phyloP scores from a whole-genome alignment of 2,888 invertebrate genomes.

The Zygothrica quintamaculata region DNA sequence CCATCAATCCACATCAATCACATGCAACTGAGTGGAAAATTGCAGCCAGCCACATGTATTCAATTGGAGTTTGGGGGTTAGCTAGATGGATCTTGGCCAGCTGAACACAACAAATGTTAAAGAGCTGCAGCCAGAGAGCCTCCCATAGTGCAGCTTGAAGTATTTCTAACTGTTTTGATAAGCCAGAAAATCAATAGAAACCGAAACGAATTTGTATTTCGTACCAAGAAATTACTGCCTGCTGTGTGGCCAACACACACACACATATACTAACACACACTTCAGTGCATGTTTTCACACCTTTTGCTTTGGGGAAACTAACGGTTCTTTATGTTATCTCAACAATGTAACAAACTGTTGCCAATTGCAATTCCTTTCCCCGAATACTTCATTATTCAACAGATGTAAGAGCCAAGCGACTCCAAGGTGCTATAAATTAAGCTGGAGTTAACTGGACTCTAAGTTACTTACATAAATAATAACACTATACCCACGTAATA shows the following conservation, averaged over 20 bases:
- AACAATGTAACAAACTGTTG: conserved; percentile 19
- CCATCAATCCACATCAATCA: conserved; percentile 52
- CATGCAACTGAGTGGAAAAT: conserved; percentile 37
- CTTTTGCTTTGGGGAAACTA: conserved; percentile 11
- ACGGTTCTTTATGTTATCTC: conserved; percentile 15
- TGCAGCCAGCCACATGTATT: conserved; percentile 26
- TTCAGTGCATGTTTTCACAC: conserved; percentile 24
- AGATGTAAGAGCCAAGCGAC: too few species aligned
- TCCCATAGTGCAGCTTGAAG: background rate
- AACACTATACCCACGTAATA: too few species aligned
- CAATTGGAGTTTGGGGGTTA: background rate
- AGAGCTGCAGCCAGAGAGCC: background rate
- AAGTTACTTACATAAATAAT: too few species aligned
- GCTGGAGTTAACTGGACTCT: too few species aligned
- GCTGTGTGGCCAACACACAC: conserved; percentile 6
- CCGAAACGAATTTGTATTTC: conserved; percentile 4
- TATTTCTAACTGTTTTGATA: conserved; percentile 29
- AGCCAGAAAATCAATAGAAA: conserved; percentile 37
- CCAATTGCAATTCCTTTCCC: conserved; percentile 18
- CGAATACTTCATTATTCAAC: background rate
- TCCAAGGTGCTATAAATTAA: too few species aligned
- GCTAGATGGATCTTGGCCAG: background rate
- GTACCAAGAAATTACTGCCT: conserved; percentile 14
- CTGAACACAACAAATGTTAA: too few species aligned
- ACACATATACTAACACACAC: background rate